These are phyloP conservation scores for Zoroaster sp. DNA, from an alignment of 53 echinoderm and acorn worm genomes.

Conservation along the genomic window DNA sequence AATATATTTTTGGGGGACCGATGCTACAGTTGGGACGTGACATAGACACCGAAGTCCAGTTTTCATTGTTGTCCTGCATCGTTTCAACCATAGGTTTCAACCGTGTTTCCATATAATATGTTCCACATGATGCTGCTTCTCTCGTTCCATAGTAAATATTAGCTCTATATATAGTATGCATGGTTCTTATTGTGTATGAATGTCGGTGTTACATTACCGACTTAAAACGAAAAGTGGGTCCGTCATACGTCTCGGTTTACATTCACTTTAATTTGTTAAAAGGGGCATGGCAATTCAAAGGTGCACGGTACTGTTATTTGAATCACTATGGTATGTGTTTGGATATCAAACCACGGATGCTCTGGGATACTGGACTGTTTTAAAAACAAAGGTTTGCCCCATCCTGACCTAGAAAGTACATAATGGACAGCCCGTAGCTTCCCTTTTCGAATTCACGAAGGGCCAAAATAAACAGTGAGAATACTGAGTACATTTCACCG, in stretches of 20 bases:
- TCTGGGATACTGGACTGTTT: not conserved
- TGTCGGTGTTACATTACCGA: not conserved
- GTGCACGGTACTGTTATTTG: not conserved
- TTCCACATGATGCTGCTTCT: not conserved
- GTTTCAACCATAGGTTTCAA: too few species aligned
- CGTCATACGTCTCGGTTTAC: not conserved
- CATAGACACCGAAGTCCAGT: too few species aligned
- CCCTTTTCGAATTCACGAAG: too few species aligned
- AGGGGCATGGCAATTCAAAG: not conserved
- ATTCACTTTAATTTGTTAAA: not conserved
- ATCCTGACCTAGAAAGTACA: too few species aligned
- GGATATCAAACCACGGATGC: not conserved
- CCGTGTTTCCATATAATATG: not conserved
- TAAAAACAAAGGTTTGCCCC: not conserved
- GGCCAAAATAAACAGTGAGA: too few species aligned
- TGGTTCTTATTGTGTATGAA: not conserved
- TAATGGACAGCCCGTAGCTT: too few species aligned
- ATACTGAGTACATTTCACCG: too few species aligned
- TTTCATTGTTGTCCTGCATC: too few species aligned
- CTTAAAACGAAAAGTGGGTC: not conserved
- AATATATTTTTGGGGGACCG: too few species aligned
- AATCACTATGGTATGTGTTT: not conserved
- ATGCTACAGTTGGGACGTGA: too few species aligned
- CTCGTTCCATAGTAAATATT: not conserved
- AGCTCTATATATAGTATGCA: not conserved